Base-by-base conservation (phyloP, 2,888 invertebrate genomes). In the Cryptophagus acutangulus region DNA sequence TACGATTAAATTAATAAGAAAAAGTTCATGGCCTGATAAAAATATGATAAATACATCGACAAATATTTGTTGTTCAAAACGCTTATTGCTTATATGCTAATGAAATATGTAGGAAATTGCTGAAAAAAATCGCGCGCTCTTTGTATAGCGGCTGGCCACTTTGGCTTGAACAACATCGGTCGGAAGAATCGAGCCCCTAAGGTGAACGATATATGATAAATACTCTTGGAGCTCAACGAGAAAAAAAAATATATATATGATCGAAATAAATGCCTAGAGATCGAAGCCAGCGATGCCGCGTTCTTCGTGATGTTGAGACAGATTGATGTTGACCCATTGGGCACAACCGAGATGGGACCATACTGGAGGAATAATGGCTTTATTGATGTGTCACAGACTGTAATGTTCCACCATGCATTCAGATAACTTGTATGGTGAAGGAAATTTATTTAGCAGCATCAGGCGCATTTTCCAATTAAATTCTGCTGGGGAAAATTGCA, bases 121-220 rank as follows among this genome's bases (percentile, higher is more conserved):
- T n/a, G n/a, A n/a, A n/a, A n/a, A n/a, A n/a, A n/a, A n/a, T n/a
- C n/a, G n/a, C n/a, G n/a, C n/a, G n/a, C n/a, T n/a, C n/a, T n/a
- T n/a, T n/a, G n/a, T n/a, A n/a, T n/a, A n/a, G 24, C 43, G 51
- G 44, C 50, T 50, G 52, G 54, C 46, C 45, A 43, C 24, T 20
- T 38, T 36, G 48, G 50, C 50, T 43, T 36, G 49, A 52, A 54
- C 41, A 54, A 54, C 52, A 54, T 50, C 43, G 52, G 49, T 49
- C 38, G 43, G 41, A 37, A 33, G 36, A 25, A 41, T 45, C 43
- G 45, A 36, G 43, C 53, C 57, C 58, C 55, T 43, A 48, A 54
- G 56, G 56, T 53, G 56, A 55, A 54, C 61, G 60, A 59, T 63
- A 56, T 60, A 61, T 62, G 63, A 63, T 63, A 62, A 61, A 63